A percentile compares a stretch with the other conserved stretches of the same genome.
Evolutionary conservation across 1,140 invertebrate genomes (phyloP).

Genomic region (Aplysia californica): DNA sequence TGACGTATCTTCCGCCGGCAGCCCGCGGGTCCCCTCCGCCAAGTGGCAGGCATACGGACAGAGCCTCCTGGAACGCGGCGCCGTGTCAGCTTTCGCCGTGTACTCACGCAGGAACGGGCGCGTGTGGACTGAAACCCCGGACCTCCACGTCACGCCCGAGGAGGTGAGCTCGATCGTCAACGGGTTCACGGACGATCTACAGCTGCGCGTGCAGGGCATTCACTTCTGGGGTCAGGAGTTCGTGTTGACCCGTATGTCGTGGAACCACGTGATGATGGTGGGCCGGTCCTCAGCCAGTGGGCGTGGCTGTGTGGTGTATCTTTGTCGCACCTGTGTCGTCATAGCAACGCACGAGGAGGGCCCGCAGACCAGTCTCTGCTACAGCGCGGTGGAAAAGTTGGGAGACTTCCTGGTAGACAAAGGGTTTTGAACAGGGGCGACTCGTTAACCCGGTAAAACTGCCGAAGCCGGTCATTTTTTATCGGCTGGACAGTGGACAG

Average conservation of each 20-base stretch:
- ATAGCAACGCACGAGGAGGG: background rate
- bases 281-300: background rate
- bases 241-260: background rate
- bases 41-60: background rate
- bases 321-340: background rate
- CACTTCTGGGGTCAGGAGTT: background rate
- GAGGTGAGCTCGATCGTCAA: background rate
- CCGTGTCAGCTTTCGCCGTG: background rate
- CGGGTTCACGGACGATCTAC: background rate
- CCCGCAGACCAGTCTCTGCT: background rate
- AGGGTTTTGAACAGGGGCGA: background rate
- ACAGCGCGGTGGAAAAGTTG: background rate
- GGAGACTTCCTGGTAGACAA: background rate
- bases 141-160: background rate
- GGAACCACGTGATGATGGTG: background rate
- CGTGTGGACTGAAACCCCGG: background rate
- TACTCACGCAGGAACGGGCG: background rate
- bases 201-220: background rate
- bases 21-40: no score
- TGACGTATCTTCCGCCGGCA: no score
- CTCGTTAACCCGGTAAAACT: no score
- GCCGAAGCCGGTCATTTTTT: no score
- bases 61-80: background rate
- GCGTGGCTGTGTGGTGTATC: background rate
- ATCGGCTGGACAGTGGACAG: no score